phyloP scores from a whole-genome alignment of 2,888 invertebrate species.

The Drymonia ruficornis region DNA sequence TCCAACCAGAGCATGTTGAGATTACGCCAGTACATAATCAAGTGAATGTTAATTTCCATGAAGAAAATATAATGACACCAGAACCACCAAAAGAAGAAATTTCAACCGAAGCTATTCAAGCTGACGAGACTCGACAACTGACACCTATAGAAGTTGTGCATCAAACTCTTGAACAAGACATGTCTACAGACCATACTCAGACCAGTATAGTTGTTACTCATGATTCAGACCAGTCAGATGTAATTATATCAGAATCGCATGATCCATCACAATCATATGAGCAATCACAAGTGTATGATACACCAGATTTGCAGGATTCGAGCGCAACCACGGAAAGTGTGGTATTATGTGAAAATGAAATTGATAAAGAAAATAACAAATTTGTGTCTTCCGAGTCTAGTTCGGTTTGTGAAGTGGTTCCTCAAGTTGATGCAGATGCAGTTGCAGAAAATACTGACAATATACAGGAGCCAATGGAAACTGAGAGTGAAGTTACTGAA shows the following conservation, averaged over 20 bases:
- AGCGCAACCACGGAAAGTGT: constrained; percentile 10
- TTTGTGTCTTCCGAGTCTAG: constrained; percentile 12
- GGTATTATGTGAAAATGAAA: constrained; percentile 5
- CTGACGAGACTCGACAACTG: constrained; percentile 18
- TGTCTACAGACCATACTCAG: not conserved
- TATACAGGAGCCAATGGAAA: constrained; percentile 10
- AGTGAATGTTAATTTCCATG: constrained; percentile 33
- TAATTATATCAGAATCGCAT: not conserved
- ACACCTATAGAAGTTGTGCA: constrained; percentile 19
- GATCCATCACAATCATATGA: constrained; percentile 2
- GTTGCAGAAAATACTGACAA: constrained; percentile 11
- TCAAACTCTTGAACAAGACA: constrained; percentile 16
- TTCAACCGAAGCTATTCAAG: constrained; percentile 23
- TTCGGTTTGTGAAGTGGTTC: constrained; percentile 17
- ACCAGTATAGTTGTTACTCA: no score
- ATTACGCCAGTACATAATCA: constrained; percentile 31
- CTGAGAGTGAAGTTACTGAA: not conserved
- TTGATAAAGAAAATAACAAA: constrained; percentile 14
- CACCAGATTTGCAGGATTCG: constrained; percentile 10
- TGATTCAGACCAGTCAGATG: not conserved
- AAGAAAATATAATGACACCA: constrained; percentile 46
- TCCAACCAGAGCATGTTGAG: constrained; percentile 30
- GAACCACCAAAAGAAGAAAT: constrained; percentile 31
- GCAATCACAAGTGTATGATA: not conserved
- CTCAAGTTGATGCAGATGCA: constrained; percentile 13